Base-by-base conservation (phyloP, 1,140 invertebrate species). In the Drosophila fuyamai region DNA sequence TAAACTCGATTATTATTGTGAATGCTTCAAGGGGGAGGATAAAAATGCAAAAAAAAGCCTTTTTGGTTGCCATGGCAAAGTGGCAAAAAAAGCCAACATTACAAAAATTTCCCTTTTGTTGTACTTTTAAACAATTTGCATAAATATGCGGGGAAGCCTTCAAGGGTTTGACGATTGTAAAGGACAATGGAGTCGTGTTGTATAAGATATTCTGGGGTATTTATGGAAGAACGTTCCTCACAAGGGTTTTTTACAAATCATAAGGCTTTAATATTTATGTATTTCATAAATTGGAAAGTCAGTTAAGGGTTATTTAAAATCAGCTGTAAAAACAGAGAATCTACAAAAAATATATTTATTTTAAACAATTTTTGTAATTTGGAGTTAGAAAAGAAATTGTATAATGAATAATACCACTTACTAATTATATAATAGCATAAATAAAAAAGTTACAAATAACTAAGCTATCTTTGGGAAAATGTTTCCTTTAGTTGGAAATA, bases 111-210 rank as follows among this genome's bases (percentile, higher is more conserved):
- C 62, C 7, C 59, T 70, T 57, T 70, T 43, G n/a, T 70, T 58
- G 51, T 57, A 71, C 66, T 70, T 71, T 70, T 71, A 57, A 71
- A 58, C 27, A 58, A 71, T 71, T 71, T 71, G 44, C 67, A 71
- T 71, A 71, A 71, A 71, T 35, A 38, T 40, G 65, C 43, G 67
- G 65, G 41, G 38, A 18, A 44, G 29, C 65, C 65, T 36, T 47
- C 27, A 70, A 70, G 60, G 46, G 57, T 65, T 65, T 27, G 61
- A 16, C 44, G 47, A 55, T 35, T 71, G 32, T 27, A 67, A 67
- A 60, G 63, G 63, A 58, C 65, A 70, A 67, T 68, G n/a, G 36
- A 29, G 29, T 66, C 51, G 35, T 18, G 46, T 59, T 58, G 36
- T 41, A 60, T 60, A 63, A 43, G 60, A 63, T 60, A 41, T 63